Evolutionary conservation across 1,140 invertebrate species (phyloP), one percentile per base, ranked within the genome.

Genomic region (Hycleus cichorii): DNA sequence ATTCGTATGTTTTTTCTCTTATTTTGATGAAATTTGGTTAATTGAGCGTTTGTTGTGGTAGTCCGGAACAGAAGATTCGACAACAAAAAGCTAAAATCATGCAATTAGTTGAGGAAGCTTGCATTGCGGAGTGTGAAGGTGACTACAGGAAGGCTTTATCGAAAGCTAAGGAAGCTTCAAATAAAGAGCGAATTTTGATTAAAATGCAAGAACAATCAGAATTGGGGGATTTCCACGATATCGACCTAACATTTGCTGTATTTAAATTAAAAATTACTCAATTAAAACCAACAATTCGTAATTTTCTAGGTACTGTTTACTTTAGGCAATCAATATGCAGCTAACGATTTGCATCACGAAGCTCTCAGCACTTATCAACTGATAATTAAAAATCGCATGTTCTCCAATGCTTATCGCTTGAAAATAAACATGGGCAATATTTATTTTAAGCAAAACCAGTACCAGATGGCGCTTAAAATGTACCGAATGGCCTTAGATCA

Each of bases 361-460:
- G 94, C 96, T 1, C 78, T 98, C 24, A 95, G 95, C 64, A 96
- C 93, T 0, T 98, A 98, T 75, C 90, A 94, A 73, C 84, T 88
- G 24, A 90, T 93, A 60, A 88, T 87, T 2, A 87, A 89, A 66
- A 94, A 94, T 69, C 83, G 86, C 70, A 83, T 90, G 75, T 92
- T 93, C 70, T 85, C 81, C n/a, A 91, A 93, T 70, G 88, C 88
- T 43, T 89, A 93, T 68, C 83, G 95, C 61, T 75, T 99, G 0
- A 96, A 96, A 79, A 85, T 98, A 0, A 99, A 99, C 70, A 98
- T 99, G 88, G 97, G 95, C 2, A 98, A 98, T 72, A 96, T 98
- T 71, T 95, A 97, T 75, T 94, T 92, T 62, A 90, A 91, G 74
- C 90, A 96, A 80, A 92, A 91, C 32, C 91, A 98, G 69, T 93